These are phyloP conservation scores for Vultur gryphus DNA, from an alignment of 2,797 vertebrate species.

Conservation along the genomic window DNA sequence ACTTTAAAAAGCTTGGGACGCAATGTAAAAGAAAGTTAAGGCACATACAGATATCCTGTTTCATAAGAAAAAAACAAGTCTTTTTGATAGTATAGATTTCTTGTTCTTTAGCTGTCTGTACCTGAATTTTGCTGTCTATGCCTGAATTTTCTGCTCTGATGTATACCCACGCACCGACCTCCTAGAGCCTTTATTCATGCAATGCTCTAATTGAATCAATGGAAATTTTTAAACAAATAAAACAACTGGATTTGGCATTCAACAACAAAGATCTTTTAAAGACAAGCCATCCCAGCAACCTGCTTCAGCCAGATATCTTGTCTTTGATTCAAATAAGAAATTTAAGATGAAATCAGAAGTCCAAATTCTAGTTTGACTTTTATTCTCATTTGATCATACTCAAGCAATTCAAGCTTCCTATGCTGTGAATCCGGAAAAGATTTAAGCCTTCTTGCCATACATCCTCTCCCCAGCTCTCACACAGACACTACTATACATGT, in stretches of 20 bases:
- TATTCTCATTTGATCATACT: not conserved
- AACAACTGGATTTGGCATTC: not conserved
- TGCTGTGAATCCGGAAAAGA: not conserved
- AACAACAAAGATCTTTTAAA: not conserved
- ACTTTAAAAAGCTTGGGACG: not conserved
- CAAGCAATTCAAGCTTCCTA: not conserved
- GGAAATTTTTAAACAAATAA: not conserved
- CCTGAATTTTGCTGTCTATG: not conserved
- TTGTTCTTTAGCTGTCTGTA: not conserved
- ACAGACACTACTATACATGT: not conserved
- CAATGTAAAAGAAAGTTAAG: not conserved
- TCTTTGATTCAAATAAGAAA: not conserved
- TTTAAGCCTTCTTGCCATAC: not conserved
- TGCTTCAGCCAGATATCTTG: not conserved
- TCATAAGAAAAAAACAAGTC: not conserved
- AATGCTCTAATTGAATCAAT: not conserved
- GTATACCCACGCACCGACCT: not conserved
- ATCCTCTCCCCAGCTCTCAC: not conserved
- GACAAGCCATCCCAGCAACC: not conserved
- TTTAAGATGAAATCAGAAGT: not conserved
- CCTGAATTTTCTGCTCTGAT: not conserved
- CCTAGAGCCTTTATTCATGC: not conserved
- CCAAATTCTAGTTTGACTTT: not conserved
- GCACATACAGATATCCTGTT: not conserved
- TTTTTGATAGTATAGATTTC: not conserved